A percentile compares a stretch with the other conserved stretches of the same genome.
Evolutionary conservation across 2,888 invertebrate genomes (phyloP).

Genomic region (Eupeodes luniger): DNA sequence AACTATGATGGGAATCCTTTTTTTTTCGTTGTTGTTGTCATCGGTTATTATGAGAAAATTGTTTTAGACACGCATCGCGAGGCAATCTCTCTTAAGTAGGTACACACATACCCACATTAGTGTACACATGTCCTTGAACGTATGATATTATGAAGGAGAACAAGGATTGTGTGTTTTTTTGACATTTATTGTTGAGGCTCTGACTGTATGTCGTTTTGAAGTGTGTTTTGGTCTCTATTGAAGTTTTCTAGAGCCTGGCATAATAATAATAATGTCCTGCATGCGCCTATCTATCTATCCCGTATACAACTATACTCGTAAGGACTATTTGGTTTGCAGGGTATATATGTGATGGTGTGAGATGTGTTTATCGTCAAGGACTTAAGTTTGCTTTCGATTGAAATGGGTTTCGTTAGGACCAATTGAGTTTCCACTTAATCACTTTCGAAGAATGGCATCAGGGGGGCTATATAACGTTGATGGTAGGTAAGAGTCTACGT

Average conservation of each 20-base stretch:
- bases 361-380: constrained; percentile 48
- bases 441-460: constrained; percentile 42
- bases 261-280: constrained; percentile 3
- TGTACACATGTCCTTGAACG: no score
- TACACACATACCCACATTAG: neutral
- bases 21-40: neutral
- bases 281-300: constrained; percentile 8
- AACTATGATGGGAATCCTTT: constrained; percentile 42
- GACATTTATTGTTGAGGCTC: constrained; percentile 65
- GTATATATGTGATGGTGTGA: constrained; percentile 3
- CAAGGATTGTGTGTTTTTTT: constrained; percentile 48
- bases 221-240: neutral
- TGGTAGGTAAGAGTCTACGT: no score
- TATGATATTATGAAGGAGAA: neutral
- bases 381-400: constrained; percentile 66
- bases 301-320: no score
- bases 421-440: constrained; percentile 74
- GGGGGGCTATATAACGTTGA: neutral
- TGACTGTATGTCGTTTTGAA: constrained; percentile 43
- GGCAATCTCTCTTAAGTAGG: constrained; percentile 2
- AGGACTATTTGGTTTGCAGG: no score
- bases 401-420: constrained; percentile 68
- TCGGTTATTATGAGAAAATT: constrained; percentile 8
- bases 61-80: constrained; percentile 65
- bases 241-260: neutral